phyloP scores from a whole-genome alignment of 1,140 invertebrate species.

The Gonatopus flavifemur region DNA sequence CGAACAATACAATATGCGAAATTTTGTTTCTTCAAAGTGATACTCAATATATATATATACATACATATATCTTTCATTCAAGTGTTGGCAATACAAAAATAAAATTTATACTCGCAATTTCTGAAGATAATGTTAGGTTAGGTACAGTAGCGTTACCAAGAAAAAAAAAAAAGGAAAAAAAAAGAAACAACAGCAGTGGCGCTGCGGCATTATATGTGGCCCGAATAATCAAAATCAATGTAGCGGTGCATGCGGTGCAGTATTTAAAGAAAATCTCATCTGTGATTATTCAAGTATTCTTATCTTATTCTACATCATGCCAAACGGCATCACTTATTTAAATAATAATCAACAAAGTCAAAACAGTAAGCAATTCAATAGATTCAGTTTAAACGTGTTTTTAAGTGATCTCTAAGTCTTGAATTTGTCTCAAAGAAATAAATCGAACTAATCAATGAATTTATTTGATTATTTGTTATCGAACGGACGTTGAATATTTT shows the following conservation, averaged over 20 bases:
- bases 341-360: constrained; percentile 18
- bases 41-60: no score
- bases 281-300: constrained; percentile 2
- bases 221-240: constrained; percentile 37
- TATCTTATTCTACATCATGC: constrained; percentile 21
- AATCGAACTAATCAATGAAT: constrained; percentile 11
- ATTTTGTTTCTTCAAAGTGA: no score
- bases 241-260: constrained; percentile 25
- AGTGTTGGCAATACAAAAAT: no score
- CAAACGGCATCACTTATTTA: constrained; percentile 28
- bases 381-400: constrained; percentile 6
- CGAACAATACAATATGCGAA: no score
- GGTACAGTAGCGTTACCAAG: neutral
- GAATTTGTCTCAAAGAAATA: neutral
- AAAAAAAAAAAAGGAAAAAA: no score
- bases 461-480: no score
- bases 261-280: constrained; percentile 10
- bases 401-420: neutral
- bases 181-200: constrained; percentile 20
- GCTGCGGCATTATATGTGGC: constrained; percentile 15
- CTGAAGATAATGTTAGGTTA: no score
- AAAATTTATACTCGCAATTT: no score
- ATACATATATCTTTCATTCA: no score
- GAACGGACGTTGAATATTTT: no score
- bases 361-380: constrained; percentile 20